Percentiles rank a stretch among this genome's conserved stretches.
These are phyloP conservation scores for Drosophila tropicalis DNA, from an alignment of 1,140 invertebrate species.

Conservation along the genomic window DNA sequence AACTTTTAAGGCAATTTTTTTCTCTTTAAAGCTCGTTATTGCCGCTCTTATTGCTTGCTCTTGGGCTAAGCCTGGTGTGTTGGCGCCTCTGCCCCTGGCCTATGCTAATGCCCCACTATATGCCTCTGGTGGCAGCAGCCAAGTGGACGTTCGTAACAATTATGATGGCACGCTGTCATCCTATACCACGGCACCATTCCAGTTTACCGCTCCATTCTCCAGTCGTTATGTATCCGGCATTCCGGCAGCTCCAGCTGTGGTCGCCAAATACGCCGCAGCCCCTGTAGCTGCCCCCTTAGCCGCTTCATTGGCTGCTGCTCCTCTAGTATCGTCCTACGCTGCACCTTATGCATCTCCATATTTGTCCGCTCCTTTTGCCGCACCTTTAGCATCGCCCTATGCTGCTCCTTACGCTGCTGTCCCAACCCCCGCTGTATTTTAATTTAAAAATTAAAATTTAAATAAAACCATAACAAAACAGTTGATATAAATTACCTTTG, in stretches of 20 bases:
- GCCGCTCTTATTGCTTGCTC: constrained; percentile 69
- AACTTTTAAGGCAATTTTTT: background rate
- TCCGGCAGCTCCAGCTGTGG: constrained; percentile 57
- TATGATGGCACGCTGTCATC: constrained; percentile 75
- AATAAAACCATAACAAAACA: background rate
- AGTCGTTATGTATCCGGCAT: constrained; percentile 83
- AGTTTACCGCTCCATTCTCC: constrained; percentile 82
- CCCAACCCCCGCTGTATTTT: constrained; percentile 54
- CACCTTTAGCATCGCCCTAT: constrained; percentile 69
- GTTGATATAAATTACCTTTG: no score
- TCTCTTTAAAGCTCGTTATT: constrained; percentile 51
- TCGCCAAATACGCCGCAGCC: constrained; percentile 62
- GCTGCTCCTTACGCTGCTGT: constrained; percentile 62
- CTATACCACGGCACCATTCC: constrained; percentile 78
- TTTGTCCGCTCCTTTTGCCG: constrained; percentile 36
- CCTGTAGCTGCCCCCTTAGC: constrained; percentile 75
- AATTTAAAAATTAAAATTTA: constrained; percentile 20
- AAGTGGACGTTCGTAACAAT: constrained; percentile 77
- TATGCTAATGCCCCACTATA: constrained; percentile 79
- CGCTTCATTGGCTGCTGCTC: constrained; percentile 63
- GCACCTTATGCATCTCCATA: constrained; percentile 36
- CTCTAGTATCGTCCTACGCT: constrained; percentile 66
- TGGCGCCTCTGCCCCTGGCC: constrained; percentile 72
- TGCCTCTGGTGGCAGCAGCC: constrained; percentile 75
- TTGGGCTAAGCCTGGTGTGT: constrained; percentile 63